phyloP scores from a whole-genome alignment of 23 tunicate genomes.

The Oikopleura dioica region DNA sequence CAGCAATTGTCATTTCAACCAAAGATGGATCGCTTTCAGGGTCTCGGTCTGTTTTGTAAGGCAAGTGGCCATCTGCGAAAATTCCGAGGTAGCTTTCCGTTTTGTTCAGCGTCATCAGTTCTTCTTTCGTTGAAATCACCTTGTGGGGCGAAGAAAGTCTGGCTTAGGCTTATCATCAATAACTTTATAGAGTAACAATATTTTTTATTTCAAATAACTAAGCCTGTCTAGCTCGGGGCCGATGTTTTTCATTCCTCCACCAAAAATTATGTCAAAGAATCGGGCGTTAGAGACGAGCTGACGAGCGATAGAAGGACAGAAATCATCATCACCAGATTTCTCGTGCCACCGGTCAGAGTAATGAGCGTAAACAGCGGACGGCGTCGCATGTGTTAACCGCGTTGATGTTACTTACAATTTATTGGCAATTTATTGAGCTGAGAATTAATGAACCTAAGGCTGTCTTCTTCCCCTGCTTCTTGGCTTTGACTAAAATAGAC shows the following conservation, averaged over 20 bases:
- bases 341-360: neutral
- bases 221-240: no score
- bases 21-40: neutral
- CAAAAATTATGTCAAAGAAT: no score
- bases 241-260: no score
- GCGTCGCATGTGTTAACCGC: neutral
- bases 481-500: no score
- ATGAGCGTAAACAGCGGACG: neutral
- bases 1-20: neutral
- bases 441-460: neutral
- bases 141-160: no score
- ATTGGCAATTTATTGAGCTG: neutral
- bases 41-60: neutral
- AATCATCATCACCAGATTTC: no score
- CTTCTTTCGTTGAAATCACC: no score
- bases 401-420: neutral
- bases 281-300: no score
- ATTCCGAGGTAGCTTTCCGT: neutral
- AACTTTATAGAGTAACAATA: no score
- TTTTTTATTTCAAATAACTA: no score
- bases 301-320: no score
- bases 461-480: neutral
- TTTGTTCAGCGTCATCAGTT: neutral
- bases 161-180: no score
- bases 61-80: neutral